Evolutionary conservation across 1,140 invertebrate genomes (phyloP).

Genomic region (Psilanteris sp.): DNA sequence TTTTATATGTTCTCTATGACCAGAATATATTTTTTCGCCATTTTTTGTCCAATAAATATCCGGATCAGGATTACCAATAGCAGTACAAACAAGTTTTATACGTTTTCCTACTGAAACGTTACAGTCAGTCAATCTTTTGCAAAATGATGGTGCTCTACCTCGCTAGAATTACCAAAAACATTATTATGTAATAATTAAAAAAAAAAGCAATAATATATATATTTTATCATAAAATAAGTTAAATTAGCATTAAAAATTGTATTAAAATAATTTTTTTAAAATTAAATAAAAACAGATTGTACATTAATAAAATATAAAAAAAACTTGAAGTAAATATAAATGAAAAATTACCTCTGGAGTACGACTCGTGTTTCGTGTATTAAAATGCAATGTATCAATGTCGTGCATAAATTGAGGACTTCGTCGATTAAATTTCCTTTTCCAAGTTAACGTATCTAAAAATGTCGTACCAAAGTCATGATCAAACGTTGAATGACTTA

Average conservation of each 20-base stretch:
- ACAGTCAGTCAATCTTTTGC: slow-evolving; percentile 88
- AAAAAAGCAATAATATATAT: no score
- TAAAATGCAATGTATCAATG: slow-evolving; percentile 9
- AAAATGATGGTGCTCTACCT: slow-evolving; percentile 89
- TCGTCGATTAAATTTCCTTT: slow-evolving; percentile 13
- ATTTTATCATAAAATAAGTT: background rate
- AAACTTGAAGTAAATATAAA: no score
- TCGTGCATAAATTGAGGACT: slow-evolving; percentile 31
- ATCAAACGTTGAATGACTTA: background rate
- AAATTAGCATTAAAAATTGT: no score
- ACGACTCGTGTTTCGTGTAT: slow-evolving; percentile 13
- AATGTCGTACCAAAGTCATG: background rate
- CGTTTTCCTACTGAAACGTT: slow-evolving; percentile 86
- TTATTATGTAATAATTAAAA: slow-evolving; percentile 33
- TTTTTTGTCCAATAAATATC: slow-evolving; percentile 91
- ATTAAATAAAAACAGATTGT: no score
- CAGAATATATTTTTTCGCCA: slow-evolving; percentile 81
- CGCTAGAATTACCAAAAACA: slow-evolving; percentile 75
- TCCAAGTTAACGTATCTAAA: slow-evolving; percentile 15
- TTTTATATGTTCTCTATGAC: slow-evolving; percentile 81
- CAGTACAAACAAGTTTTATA: slow-evolving; percentile 90
- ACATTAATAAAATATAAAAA: no score
- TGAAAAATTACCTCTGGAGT: slow-evolving; percentile 37
- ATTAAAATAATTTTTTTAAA: no score
- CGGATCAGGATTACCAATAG: slow-evolving; percentile 90